Conservation (phyloP, 2,113 vertebrate species). For the Triplophysa dalaica region DNA sequence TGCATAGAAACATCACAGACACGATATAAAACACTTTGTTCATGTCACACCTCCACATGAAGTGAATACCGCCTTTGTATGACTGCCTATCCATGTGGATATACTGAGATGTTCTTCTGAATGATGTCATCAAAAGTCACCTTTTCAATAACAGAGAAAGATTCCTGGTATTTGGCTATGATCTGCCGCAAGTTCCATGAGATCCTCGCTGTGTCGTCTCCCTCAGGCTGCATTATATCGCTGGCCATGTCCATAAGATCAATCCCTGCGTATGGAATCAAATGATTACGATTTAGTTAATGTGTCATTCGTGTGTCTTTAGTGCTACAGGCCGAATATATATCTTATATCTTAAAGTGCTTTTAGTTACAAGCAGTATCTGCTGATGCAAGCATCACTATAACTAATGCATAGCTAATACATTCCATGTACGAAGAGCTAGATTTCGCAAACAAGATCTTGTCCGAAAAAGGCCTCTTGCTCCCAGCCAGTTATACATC, state of each 20-base stretch:
- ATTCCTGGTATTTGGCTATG: slow-evolving; percentile 78
- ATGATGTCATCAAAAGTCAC: slow-evolving; percentile 55
- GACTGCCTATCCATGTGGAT: not conserved
- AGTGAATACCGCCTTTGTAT: too few species aligned
- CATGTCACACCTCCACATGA: too few species aligned
- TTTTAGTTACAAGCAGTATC: too few species aligned
- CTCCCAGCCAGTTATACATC: too few species aligned
- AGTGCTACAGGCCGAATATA: too few species aligned
- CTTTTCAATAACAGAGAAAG: slow-evolving; percentile 85
- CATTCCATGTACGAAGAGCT: too few species aligned
- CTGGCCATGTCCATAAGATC: slow-evolving; percentile 80
- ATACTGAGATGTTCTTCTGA: not conserved
- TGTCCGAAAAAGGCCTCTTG: too few species aligned
- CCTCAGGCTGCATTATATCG: slow-evolving; percentile 67
- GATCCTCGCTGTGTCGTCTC: slow-evolving; percentile 75
- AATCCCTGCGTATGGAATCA: slow-evolving; percentile 70
- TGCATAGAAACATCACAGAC: slow-evolving; percentile 51
- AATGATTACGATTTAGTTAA: not conserved
- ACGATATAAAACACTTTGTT: too few species aligned
- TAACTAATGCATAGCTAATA: too few species aligned
- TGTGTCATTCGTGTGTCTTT: not conserved
- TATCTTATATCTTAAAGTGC: too few species aligned
- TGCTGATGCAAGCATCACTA: too few species aligned
- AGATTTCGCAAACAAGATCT: too few species aligned
- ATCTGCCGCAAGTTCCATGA: slow-evolving; percentile 76